Evolutionary conservation across 2,113 vertebrate species (phyloP), one percentile per base, ranked within the genome.

Genomic region (Microcebus ravelobensis): DNA sequence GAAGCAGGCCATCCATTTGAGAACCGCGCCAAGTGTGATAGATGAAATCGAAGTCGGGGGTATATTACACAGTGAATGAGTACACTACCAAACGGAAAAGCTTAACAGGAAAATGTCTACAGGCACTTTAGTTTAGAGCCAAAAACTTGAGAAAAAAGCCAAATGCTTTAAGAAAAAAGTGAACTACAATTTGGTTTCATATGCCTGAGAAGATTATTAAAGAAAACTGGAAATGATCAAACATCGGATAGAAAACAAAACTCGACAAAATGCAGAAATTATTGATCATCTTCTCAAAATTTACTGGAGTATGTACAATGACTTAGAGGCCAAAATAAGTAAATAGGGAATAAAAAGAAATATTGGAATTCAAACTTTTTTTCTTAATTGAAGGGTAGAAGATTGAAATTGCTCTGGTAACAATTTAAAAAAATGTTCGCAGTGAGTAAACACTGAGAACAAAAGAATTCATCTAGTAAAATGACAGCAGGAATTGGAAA

Each of bases 221-320:
- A 96, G 65, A 92, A 55, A 97, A 90, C 73, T 55, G 52, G 0
- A 95, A 88, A 0, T 57, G 55, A 14, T 96, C 23, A 93, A 84
- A 57, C 91, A 76, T 27, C 45, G 90, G 97, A 97, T 25, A 91
- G 82, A 93, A 95, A 96, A 79, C n/a, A 96, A 96, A 96, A 88
- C 70, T 61, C 74, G 74, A 92, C 23, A 97, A 96, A 94, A 95
- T 83, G 87, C 67, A 87, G 59, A 96, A 96, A 71, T 34, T 52
- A 36, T 67, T n/a, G 59, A 17, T 91, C 25, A 82, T 90, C 39
- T 68, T 52, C 59, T 57, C 50, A 91, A 36, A 96, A 91, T 91
- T 70, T 68, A 88, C 55, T 91, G 31, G 45, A 14, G 8, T 63
- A 86, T 84, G 42, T 96, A 34, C 77, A 96, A 42, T 14, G 36